Base-by-base conservation (phyloP, 2,888 invertebrate species). In the Nemotelus pantherinus region DNA sequence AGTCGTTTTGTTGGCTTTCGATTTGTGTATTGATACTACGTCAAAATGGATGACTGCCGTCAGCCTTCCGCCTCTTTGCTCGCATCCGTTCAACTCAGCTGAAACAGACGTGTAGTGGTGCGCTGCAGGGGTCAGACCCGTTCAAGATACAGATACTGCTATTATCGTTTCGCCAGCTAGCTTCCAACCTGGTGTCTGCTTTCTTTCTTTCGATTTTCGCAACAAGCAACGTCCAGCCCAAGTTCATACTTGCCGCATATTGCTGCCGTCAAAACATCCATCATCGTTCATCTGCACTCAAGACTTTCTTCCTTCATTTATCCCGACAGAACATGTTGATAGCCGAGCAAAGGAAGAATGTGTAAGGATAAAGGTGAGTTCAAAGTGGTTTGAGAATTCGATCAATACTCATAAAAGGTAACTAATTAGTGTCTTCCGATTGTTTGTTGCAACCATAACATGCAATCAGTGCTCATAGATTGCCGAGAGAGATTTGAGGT, bases 341-440 rank as follows among this genome's bases (percentile, higher is more conserved):
- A 25, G 25, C 25, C 25, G 25, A 25, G 25, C 25, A 25, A 25
- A 25, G 25, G 25, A 25, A 25, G 25, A 25, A 25, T 25, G 25
- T 25, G 25, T 25, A 25, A 25, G 25, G 25, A 25, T 25, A 25
- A 25, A 25, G 25, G 25, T 25, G 25, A 25, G 25, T 25, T 25
- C 25, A 43, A 41, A 57, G 47, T 6, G 48, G 74, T 50, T 47
- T 47, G 50, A 48, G 48, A 48, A 47, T 39, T 74, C 48, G 45
- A 63, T 74, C 50, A 41, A 74, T 74, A 41, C 41, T 63, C 60
- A 74, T 74, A 60, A 47, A 74, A 50, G 48, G 60, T 10, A 10
- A 60, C 63, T 60, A 74, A 60, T 74, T 74, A 74, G 74, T 74
- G 60, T 50, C 74, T 74, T 74, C 50, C 60, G 60, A 74, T 74